Base-by-base conservation (phyloP, 1,140 invertebrate genomes). In the Drosophila eugracilis region DNA sequence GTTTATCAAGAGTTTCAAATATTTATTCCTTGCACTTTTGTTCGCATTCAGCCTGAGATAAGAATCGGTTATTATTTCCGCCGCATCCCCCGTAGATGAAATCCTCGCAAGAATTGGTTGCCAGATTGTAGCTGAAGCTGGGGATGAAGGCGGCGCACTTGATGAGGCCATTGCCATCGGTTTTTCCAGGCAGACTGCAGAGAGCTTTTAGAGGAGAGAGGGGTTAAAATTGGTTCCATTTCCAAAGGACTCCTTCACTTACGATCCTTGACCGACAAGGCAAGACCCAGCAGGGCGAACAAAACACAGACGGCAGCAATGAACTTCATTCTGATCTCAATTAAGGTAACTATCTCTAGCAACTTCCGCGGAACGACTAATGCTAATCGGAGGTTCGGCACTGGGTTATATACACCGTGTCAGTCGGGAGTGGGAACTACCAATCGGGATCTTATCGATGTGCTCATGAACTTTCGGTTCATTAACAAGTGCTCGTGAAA, bases 21-120 rank as follows among this genome's bases (percentile, higher is more conserved):
- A 26, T 15, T 54, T 78, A 86, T 37, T 86, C 47, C 47, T 67
- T 63, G 75, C 88, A 90, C 45, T 54, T 73, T 2, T 54, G 24
- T 21, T 89, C 84, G 19, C 83, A 88, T 0, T 5, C 3, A 4
- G 37, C 30, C 24, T 62, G 12, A 2, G 15, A 2, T 0, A 0
- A 6, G 91, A 98, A 99, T 69, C 95, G 94, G 91, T 98, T 98
- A 24, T 94, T 94, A 89, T 99, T 99, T 37, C 97, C 97, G 41
- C 97, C 94, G 90, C 97, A 97, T 1, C 96, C 96, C 6, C 95
- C 94, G 77, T 95, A 97, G 14, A 94, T 92, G 75, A 97, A 97
- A 60, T 94, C 94, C 1, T 93, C 92, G 80, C 96, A 97, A 12
- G 94, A 93, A 79, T 96, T 95, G 12, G 94, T 92, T 0, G 93